phyloP scores from a whole-genome alignment of 2,888 invertebrate genomes.

The Torymus tubicola region DNA sequence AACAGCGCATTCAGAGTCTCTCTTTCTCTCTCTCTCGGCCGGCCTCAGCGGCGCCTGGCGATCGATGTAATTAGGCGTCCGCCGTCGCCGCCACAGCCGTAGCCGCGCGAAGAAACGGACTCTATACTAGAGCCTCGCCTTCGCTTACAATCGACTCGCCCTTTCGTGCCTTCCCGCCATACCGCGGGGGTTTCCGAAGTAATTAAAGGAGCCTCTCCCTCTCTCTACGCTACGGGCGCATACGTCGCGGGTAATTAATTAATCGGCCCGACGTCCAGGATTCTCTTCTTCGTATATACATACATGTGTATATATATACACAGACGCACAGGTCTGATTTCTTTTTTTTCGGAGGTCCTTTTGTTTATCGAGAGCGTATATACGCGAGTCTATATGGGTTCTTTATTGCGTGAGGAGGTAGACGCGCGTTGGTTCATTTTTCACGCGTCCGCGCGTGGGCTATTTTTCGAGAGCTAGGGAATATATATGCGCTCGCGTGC shows the following conservation, averaged over 20 bases:
- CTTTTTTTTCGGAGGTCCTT: too few species aligned
- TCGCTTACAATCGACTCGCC: conserved; percentile 12
- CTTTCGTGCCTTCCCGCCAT: conserved; percentile 37
- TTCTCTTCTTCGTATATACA: conserved; percentile 49
- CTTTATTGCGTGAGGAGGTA: too few species aligned
- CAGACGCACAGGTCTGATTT: too few species aligned
- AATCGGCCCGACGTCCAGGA: conserved; percentile 54
- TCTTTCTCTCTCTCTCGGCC: conserved; percentile 7
- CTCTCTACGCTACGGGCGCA: conserved; percentile 12
- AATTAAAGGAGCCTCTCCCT: conserved; percentile 47
- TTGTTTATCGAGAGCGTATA: too few species aligned
- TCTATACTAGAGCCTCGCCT: neutral
- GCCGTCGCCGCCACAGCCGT: conserved; percentile 11
- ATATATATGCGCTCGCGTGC: too few species aligned
- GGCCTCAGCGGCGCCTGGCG: conserved; percentile 49
- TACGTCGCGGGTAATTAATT: conserved; percentile 53
- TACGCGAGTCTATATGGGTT: too few species aligned
- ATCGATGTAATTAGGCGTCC: conserved; percentile 58
- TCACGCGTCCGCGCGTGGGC: too few species aligned
- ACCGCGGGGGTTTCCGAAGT: conserved; percentile 52
- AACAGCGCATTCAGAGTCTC: neutral
- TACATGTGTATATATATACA: too few species aligned
- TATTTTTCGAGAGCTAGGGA: too few species aligned
- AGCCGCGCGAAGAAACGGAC: neutral
- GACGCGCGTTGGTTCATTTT: neutral